Evolutionary conservation across 2,797 vertebrate genomes (phyloP).

Genomic region (Labeo calbasu): DNA sequence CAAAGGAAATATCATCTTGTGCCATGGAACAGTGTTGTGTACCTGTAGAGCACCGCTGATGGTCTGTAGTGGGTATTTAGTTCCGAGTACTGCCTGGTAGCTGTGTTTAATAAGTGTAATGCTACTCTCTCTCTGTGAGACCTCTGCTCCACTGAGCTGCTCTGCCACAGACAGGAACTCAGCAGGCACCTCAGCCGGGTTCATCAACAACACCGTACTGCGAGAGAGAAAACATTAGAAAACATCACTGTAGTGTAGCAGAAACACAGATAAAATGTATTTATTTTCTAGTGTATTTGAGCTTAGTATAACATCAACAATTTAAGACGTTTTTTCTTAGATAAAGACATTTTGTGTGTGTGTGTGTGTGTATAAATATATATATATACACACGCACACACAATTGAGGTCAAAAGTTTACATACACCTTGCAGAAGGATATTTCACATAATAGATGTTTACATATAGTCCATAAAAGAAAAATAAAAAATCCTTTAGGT

Average conservation of each 20-base stretch:
- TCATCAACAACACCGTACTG: constrained; percentile 94
- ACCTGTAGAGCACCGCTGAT: constrained; percentile 85
- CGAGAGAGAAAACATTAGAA: constrained; percentile 14
- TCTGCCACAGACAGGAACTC: constrained; percentile 88
- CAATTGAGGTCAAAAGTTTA: too few species aligned
- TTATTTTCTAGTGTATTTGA: background rate
- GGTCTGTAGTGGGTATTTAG: constrained; percentile 76
- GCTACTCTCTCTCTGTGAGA: constrained; percentile 75
- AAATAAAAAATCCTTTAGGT: too few species aligned
- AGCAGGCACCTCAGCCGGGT: constrained; percentile 84
- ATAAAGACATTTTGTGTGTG: too few species aligned
- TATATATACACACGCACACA: too few species aligned
- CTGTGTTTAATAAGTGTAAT: constrained; percentile 87
- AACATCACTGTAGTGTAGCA: constrained; percentile 4
- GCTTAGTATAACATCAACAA: background rate
- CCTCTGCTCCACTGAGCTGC: constrained; percentile 78
- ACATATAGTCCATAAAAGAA: too few species aligned
- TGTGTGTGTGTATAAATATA: too few species aligned
- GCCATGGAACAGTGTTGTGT: constrained; percentile 20
- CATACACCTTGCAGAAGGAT: too few species aligned
- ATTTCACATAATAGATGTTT: too few species aligned
- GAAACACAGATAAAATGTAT: background rate
- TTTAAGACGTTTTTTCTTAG: too few species aligned
- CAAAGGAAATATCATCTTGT: background rate
- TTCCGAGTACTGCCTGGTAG: constrained; percentile 88